phyloP scores from a whole-genome alignment of 2,113 vertebrate genomes.

The Clupea harengus region DNA sequence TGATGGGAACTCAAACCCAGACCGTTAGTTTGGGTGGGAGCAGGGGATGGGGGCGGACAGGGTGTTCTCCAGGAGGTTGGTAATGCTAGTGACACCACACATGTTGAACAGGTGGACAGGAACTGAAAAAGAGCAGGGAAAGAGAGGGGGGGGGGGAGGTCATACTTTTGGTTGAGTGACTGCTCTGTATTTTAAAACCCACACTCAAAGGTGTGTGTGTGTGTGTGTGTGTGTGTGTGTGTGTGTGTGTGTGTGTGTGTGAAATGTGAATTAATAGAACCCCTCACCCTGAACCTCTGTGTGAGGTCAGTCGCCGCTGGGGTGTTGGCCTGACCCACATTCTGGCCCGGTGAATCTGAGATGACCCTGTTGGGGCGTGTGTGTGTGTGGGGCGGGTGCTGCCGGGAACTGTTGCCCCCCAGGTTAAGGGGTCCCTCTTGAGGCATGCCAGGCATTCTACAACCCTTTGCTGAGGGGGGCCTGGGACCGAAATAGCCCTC shows the following conservation, averaged over 20 bases:
- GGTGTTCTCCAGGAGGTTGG: background rate
- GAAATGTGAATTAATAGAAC: slow-evolving; percentile 8
- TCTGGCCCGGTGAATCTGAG: background rate
- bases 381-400: background rate
- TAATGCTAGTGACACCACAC: background rate
- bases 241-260: background rate
- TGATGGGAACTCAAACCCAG: background rate
- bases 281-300: background rate
- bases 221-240: no score
- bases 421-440: slow-evolving; percentile 1
- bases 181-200: no score
- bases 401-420: slow-evolving; percentile 14
- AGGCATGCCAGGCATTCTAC: slow-evolving; percentile 45
- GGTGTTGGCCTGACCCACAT: background rate
- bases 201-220: no score
- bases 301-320: background rate
- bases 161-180: no score
- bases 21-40: background rate
- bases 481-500: slow-evolving; percentile 38
- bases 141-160: background rate
- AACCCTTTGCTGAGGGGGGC: slow-evolving; percentile 31
- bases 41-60: background rate
- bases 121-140: background rate
- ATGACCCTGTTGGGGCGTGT: background rate
- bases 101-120: background rate